Evolutionary conservation across 35 echinoderm and acorn worm genomes (phyloP).

Genomic region (Acanthaster planci): DNA sequence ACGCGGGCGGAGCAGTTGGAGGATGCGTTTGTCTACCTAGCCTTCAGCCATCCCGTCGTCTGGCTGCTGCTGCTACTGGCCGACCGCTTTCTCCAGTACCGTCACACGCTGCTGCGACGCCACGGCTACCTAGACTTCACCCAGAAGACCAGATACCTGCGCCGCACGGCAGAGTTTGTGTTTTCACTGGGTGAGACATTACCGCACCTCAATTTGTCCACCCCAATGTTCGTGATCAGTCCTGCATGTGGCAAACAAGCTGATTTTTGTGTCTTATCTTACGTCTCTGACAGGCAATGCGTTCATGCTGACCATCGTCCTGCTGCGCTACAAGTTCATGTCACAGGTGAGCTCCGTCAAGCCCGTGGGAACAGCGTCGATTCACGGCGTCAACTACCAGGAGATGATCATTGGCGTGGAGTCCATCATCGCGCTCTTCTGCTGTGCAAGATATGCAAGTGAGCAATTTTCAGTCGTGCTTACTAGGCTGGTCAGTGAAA

Average conservation of each 20-base stretch:
- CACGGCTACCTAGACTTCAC: constrained; percentile 19
- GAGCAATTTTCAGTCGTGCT: no score
- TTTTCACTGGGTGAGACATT: constrained; percentile 8
- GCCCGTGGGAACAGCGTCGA: neutral
- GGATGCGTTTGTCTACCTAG: neutral
- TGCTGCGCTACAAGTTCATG: neutral
- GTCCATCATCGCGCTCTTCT: neutral
- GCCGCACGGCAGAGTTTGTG: neutral
- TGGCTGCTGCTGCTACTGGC: neutral
- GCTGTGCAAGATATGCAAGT: constrained; percentile 7
- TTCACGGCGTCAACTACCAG: neutral
- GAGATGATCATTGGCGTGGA: constrained; percentile 2
- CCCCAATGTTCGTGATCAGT: no score
- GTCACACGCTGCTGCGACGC: neutral
- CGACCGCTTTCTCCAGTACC: constrained; percentile 6
- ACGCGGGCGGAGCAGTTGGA: neutral
- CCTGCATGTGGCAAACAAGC: no score
- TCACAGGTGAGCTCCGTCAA: neutral
- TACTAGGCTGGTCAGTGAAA: no score
- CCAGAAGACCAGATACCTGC: constrained; percentile 4
- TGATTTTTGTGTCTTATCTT: no score
- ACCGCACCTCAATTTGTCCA: neutral
- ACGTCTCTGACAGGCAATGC: neutral
- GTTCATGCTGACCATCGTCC: neutral
- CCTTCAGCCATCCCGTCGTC: neutral